Evolutionary conservation across 2,888 invertebrate species (phyloP), one percentile per base, ranked within the genome.

Genomic region (Ectemnius cavifrons): DNA sequence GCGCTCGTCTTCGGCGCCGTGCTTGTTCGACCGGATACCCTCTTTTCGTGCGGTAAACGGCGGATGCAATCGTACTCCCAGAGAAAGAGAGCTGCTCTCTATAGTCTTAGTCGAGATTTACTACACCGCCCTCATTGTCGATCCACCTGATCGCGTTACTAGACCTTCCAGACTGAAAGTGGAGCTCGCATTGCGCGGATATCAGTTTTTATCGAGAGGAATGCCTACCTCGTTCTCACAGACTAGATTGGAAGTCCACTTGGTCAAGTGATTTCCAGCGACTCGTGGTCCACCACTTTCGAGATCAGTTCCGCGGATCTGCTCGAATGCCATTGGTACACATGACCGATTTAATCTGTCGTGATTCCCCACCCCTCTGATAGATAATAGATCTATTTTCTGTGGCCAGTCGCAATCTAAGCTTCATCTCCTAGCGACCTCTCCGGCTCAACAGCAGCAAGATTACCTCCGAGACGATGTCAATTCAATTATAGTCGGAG

Each of bases 21-120:
- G 68, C 74, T 62, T 77, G 71, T 73, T 67, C 79, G 69, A 63
- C 75, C 78, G 77, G 80, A 76, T 82, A 80, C 82, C 83, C 82
- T 83, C 83, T 78, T 23, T 80, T 82, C 73, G 78, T 79, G 78
- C 80, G 83, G 84, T 85, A 84, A 85, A 85, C 79, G 84, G 80
- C 78, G 83, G 79, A 85, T 83, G 79, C 73, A 68, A 70, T 74
- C 77, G 70, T 73, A 77, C 77, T 76, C 78, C 79, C 70, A 75
- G 74, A 71, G 71, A 77, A 81, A 83, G 79, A 78, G 79, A 76
- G 80, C 73, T 16, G 80, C 73, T 77, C 79, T 57, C 57, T 70
- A 59, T 37, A 37, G 37, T 37, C 37, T 37, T 37, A 37, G 37
- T 11, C 66, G 69, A 83, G 84, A 85, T 85, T 85, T 85, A 85